These are phyloP conservation scores for Catajapyx aquilonaris DNA, from an alignment of 1,140 invertebrate genomes.

Conservation along the genomic window DNA sequence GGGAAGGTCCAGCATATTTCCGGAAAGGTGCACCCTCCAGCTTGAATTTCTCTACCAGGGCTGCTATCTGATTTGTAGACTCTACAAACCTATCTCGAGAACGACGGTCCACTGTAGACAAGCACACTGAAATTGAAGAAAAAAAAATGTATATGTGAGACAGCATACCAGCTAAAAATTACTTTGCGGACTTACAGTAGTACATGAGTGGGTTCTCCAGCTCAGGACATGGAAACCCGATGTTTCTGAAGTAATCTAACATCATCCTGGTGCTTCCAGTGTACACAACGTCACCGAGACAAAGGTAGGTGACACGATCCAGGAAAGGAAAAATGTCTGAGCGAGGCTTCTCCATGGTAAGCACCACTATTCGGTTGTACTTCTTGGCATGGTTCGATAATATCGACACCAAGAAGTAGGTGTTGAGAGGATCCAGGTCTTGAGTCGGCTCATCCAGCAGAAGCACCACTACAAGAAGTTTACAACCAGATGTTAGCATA, in stretches of 20 bases:
- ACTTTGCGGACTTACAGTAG: constrained; percentile 46
- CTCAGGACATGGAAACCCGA: constrained; percentile 81
- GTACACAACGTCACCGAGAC: constrained; percentile 75
- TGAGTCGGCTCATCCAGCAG: constrained; percentile 76
- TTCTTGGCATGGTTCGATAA: constrained; percentile 79
- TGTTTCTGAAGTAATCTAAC: constrained; percentile 73
- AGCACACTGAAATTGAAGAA: constrained; percentile 38
- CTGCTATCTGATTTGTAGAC: constrained; percentile 78
- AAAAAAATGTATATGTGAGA: constrained; percentile 5
- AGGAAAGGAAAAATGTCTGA: constrained; percentile 85
- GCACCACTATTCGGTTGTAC: constrained; percentile 62
- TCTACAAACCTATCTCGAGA: constrained; percentile 74
- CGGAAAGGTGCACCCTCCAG: constrained; percentile 46
- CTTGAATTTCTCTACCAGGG: constrained; percentile 77
- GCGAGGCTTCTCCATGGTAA: constrained; percentile 80
- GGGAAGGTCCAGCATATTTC: constrained; percentile 26
- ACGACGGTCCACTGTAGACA: constrained; percentile 74
- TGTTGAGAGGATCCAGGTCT: constrained; percentile 74
- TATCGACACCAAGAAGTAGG: constrained; percentile 79
- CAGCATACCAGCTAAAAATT: not conserved
- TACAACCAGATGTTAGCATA: too few species aligned
- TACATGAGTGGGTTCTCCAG: constrained; percentile 85
- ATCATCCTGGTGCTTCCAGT: constrained; percentile 71
- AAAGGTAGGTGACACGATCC: constrained; percentile 61
- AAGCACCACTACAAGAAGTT: constrained; percentile 40